Percentiles rank a stretch among this genome's conserved stretches.
Evolutionary conservation across 1,140 invertebrate species (phyloP).

Genomic region (Drosophila tani): DNA sequence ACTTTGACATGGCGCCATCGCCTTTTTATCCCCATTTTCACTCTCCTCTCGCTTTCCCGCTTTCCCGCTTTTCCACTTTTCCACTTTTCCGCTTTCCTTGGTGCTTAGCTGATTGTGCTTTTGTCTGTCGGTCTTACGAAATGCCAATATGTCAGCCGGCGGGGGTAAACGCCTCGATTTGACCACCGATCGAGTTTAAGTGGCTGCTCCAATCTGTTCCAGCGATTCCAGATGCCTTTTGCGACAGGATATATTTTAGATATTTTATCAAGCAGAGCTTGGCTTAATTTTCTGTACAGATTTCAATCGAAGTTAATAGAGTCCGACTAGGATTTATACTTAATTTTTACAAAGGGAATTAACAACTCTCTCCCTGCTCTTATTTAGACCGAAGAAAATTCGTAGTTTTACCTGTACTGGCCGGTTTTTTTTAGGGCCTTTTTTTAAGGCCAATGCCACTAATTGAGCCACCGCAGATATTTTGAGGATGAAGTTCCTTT

Average conservation of each 20-base stretch:
- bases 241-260: background rate
- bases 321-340: too few species aligned
- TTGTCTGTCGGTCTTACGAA: slow-evolving; percentile 59
- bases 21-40: slow-evolving; percentile 22
- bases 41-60: background rate
- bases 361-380: too few species aligned
- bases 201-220: slow-evolving; percentile 24
- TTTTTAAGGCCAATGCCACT: slow-evolving; percentile 75
- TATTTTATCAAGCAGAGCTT: background rate
- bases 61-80: background rate
- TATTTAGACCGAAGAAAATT: too few species aligned
- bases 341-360: too few species aligned
- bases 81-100: background rate
- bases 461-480: slow-evolving; percentile 59
- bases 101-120: slow-evolving; percentile 71
- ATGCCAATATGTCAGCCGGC: slow-evolving; percentile 67
- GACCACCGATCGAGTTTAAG: slow-evolving; percentile 29
- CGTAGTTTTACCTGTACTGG: too few species aligned
- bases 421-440: too few species aligned
- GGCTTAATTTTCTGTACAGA: background rate
- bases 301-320: background rate
- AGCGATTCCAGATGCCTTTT: background rate
- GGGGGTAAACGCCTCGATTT: slow-evolving; percentile 49
- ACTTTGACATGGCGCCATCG: slow-evolving; percentile 73
- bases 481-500: slow-evolving; percentile 44